phyloP scores from a whole-genome alignment of 2,888 invertebrate species.

The Smittia aterrima region DNA sequence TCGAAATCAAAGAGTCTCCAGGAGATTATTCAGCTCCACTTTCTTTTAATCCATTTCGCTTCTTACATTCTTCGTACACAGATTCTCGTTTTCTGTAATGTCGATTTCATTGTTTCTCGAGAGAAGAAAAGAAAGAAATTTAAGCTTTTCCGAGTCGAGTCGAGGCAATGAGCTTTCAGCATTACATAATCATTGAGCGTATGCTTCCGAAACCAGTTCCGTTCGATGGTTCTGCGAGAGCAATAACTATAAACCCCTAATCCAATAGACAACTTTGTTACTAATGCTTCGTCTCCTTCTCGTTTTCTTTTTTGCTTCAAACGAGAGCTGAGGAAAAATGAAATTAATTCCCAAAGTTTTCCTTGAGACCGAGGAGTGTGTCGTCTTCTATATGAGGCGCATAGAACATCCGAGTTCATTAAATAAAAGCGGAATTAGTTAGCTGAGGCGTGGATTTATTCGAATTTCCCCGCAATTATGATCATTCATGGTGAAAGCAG shows the following conservation, averaged over 20 bases:
- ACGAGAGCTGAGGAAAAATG: slow-evolving; percentile 18
- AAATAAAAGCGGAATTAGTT: slow-evolving; percentile 1
- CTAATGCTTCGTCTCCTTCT: slow-evolving; percentile 1
- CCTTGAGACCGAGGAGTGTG: background rate
- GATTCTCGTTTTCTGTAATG: background rate
- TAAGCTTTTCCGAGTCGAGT: background rate
- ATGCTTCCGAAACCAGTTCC: background rate
- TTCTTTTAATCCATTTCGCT: no score
- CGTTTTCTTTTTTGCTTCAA: background rate
- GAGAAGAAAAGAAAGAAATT: background rate
- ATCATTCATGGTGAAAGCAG: background rate
- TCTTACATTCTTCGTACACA: no score
- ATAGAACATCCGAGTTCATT: slow-evolving; percentile 5
- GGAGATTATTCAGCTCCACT: no score
- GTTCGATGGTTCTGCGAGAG: background rate
- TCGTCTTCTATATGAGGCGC: background rate
- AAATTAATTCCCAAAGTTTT: slow-evolving; percentile 36
- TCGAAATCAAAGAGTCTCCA: no score
- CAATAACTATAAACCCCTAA: background rate
- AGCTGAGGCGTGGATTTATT: background rate
- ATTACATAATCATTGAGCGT: slow-evolving; percentile 1
- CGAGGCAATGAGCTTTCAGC: background rate
- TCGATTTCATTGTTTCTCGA: slow-evolving; percentile 9
- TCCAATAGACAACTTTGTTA: slow-evolving; percentile 1
- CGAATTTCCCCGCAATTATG: background rate